These are phyloP conservation scores for Brachionus sp. DNA, from an alignment of 1,140 invertebrate genomes.

Conservation along the genomic window DNA sequence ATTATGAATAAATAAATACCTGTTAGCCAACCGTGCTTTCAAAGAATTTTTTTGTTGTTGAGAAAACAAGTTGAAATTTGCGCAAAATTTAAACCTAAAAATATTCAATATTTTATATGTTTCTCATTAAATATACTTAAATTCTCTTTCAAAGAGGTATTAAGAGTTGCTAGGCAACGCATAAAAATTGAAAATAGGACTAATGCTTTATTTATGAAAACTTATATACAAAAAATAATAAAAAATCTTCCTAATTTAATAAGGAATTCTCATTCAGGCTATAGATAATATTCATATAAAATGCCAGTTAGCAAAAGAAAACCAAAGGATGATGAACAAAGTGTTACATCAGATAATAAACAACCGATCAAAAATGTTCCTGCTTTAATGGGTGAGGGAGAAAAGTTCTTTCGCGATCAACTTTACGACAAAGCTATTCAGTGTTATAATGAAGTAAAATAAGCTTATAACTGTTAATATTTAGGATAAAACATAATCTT, in stretches of 20 bases:
- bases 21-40: no score
- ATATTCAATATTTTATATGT: no score
- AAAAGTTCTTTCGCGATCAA: slow-evolving; percentile 45
- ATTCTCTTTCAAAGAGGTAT: not conserved
- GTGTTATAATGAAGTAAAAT: slow-evolving; percentile 51
- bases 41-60: no score
- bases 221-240: slow-evolving; percentile 20
- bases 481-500: not conserved
- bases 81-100: no score
- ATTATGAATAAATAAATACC: no score
- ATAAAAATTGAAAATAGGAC: not conserved
- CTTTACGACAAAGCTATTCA: slow-evolving; percentile 48
- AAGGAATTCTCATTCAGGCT: not conserved
- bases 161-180: not conserved
- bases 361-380: slow-evolving; percentile 40
- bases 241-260: not conserved
- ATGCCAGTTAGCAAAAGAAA: slow-evolving; percentile 27
- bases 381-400: slow-evolving; percentile 46
- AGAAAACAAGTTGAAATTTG: no score
- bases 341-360: slow-evolving; percentile 40
- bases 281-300: not conserved
- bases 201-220: not conserved
- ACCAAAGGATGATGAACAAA: slow-evolving; percentile 45
- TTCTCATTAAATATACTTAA: no score
- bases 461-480: not conserved